Evolutionary conservation across 2,113 vertebrate genomes (phyloP), one percentile per base, ranked within the genome.

Genomic region (Lagopus leucura): DNA sequence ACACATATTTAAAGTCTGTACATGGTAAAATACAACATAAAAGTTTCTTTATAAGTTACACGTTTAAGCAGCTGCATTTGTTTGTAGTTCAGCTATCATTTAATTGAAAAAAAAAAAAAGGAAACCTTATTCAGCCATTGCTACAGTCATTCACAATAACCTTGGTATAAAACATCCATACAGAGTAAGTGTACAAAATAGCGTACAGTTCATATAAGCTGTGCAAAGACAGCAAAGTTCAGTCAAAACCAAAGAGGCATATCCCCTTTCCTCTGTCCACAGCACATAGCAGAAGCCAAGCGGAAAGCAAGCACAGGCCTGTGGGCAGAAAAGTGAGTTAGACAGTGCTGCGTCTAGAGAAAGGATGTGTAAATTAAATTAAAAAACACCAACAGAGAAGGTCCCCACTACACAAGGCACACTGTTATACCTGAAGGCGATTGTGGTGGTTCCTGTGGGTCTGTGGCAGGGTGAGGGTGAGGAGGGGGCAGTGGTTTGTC

Each of bases 161-260:
- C 97, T 97, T 98, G 97, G 97, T 97, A 98, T 98, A 98, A 98
- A 98, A 98, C 97, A 97, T 96, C 97, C 97, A 97, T 98, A 98
- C 97, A 97, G 91, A 84, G 74, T 67, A 94, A 96, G 89, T 97
- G 97, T 98, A 98, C 97, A 98, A 96, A 97, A 97, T 97, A 97
- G 95, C 65, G 94, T 97, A 97, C 98, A 98, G 96, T 97, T 98
- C 95, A 97, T 95, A 97, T 79, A 94, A 96, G 97, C 98, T 98
- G 97, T 97, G 93, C 95, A 97, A 97, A 97, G 96, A 97, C 97
- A 98, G 97, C 97, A 94, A 97, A 95, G 92, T 96, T 97, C 76
- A 65, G 95, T 96, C 69, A 87, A 92, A 97, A 97, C 95, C 95
- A 85, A 97, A 97, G 97, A 97, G 95, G 91, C 4, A 8, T n/a